Evolutionary conservation across 2,113 vertebrate species (phyloP).

Genomic region (Alaudala cheleensis): DNA sequence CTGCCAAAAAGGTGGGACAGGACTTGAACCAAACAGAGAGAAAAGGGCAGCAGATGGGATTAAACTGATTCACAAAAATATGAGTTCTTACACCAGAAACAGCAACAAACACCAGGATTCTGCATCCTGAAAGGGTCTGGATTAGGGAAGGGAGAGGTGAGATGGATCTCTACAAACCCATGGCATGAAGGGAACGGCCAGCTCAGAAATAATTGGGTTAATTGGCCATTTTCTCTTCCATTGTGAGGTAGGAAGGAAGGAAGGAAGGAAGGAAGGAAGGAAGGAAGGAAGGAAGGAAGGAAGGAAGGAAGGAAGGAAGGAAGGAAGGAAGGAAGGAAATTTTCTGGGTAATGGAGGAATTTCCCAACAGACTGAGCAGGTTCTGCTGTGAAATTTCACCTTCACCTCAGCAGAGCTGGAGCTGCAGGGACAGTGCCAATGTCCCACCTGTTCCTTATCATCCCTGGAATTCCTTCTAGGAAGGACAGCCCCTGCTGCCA

Average conservation of each 20-base stretch:
- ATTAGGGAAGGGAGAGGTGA: neutral
- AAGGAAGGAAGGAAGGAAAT: neutral
- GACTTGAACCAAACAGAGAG: neutral
- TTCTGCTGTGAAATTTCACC: neutral
- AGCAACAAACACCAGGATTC: neutral
- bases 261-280: neutral
- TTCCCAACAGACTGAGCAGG: neutral
- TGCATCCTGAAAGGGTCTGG: neutral
- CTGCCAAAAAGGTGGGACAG: neutral
- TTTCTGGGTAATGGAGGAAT: neutral
- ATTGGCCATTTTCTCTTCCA: neutral
- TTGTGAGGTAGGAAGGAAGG: neutral
- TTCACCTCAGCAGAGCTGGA: neutral
- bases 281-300: neutral
- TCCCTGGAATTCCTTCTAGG: neutral
- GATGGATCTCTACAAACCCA: neutral
- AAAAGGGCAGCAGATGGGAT: neutral
- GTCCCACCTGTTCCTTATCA: neutral
- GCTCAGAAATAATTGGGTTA: neutral
- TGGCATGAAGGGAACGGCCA: neutral
- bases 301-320: neutral
- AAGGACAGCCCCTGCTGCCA: rapidly evolving
- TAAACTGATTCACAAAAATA: neutral
- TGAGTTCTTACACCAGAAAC: neutral
- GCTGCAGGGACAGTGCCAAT: neutral